Percentiles rank a stretch among this genome's conserved stretches.
phyloP scores from a whole-genome alignment of 1,140 invertebrate species.

The Heliothis subflexa region DNA sequence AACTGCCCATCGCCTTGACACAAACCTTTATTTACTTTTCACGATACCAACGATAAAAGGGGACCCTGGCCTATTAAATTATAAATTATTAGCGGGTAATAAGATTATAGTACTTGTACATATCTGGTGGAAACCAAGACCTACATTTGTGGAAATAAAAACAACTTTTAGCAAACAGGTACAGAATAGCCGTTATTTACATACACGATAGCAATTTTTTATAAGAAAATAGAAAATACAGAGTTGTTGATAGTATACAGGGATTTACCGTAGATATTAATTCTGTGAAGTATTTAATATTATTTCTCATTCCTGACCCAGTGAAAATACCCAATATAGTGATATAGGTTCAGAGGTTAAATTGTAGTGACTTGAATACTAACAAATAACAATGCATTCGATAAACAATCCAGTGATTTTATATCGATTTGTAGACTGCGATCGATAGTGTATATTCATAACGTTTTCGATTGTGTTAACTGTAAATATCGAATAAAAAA shows the following conservation, averaged over 20 bases:
- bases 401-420: too few relatives aligned
- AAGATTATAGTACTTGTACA: neutral
- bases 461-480: too few relatives aligned
- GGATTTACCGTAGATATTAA: neutral
- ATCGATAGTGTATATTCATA: too few relatives aligned
- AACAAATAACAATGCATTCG: too few relatives aligned
- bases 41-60: constrained; percentile 9
- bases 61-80: constrained; percentile 23
- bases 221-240: neutral
- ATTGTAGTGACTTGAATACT: too few relatives aligned
- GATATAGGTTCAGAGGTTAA: too few relatives aligned
- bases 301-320: neutral
- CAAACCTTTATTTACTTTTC: constrained; percentile 20
- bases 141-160: too few relatives aligned
- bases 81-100: constrained; percentile 5
- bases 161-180: too few relatives aligned
- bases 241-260: neutral
- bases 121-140: neutral
- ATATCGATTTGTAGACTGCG: too few relatives aligned
- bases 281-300: neutral
- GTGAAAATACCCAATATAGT: too few relatives aligned
- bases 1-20: constrained; percentile 3
- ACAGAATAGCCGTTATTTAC: neutral
- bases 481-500: too few relatives aligned
- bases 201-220: neutral